Evolutionary conservation across 2,797 vertebrate genomes (phyloP), one percentile per base, ranked within the genome.

Genomic region (Delichon dasypus): DNA sequence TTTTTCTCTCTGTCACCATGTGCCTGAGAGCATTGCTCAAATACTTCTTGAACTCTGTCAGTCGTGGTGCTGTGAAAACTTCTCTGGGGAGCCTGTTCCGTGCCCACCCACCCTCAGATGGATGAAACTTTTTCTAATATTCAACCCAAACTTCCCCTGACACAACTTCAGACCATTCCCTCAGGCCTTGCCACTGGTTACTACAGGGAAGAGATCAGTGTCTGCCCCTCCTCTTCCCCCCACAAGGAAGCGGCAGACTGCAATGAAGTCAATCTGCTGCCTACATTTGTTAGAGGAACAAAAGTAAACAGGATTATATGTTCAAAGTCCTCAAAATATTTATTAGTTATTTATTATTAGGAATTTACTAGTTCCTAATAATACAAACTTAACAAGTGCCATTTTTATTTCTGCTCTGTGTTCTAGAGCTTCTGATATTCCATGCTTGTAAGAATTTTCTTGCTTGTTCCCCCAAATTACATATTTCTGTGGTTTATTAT

Each of bases 401-500:
- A 5, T 34, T 67, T 89, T 75, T 61, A 25, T 85, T 91, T 89
- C 26, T 75, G 1, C n/a, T 53, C 26, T 21, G 9, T 51, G 27
- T 93, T 73, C 47, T 68, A 75, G 50, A 53, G 12, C 5, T 82
- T 64, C 36, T 70, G 7, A 13, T 70, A 30, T 16, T 71, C 29
- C 26, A 26, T 13, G 19, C 5, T 48, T 78, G 2, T 48, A 53
- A 57, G 1, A 72, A 13, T 82, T 79, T 93, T 89, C 23, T 50
- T 72, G 26, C 23, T 48, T 82, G 4, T 75, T 2, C 16, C 11
- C 0, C 0, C 2, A 54, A 51, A 42, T 23, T 7, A n/a, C 2
- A 6, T 44, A 62, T 44, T 40, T 67, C 20, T 66, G 4, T 50
- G 9, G 2, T 40, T 72, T 73, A n/a, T 51, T 70, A 3, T 11